phyloP scores from a whole-genome alignment of 2,888 invertebrate genomes.

The Ellobium chinense region DNA sequence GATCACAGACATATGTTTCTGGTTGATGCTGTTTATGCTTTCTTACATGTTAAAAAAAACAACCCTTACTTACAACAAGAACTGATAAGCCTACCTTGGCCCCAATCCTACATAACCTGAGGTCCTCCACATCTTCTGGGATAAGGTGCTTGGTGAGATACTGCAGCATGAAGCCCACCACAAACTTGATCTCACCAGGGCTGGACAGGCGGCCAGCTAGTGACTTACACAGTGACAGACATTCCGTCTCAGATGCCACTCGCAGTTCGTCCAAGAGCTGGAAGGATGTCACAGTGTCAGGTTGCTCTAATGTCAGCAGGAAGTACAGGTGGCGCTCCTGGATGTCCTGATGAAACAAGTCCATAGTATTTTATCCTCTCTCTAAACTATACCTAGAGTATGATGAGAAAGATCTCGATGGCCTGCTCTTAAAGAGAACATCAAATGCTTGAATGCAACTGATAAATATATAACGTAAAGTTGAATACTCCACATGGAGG shows the following conservation, averaged over 20 bases:
- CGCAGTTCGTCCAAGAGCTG: conserved; percentile 64
- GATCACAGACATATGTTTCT: too few species aligned
- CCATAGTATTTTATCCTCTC: too few species aligned
- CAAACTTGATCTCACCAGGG: conserved; percentile 67
- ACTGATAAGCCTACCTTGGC: conserved; percentile 73
- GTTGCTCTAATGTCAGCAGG: conserved; percentile 57
- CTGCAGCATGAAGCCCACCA: conserved; percentile 69
- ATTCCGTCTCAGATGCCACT: conserved; percentile 50
- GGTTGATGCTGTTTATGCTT: too few species aligned
- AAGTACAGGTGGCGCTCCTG: conserved; percentile 65
- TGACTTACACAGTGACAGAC: conserved; percentile 65
- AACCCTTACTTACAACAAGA: too few species aligned
- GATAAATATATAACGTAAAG: too few species aligned
- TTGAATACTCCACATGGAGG: too few species aligned
- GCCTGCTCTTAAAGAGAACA: too few species aligned
- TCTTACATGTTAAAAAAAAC: too few species aligned
- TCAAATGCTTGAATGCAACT: too few species aligned
- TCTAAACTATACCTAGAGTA: too few species aligned
- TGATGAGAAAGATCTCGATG: too few species aligned
- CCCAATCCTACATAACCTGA: conserved; percentile 69
- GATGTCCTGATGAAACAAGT: conserved; percentile 69
- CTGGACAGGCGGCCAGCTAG: conserved; percentile 63
- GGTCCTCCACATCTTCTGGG: conserved; percentile 54
- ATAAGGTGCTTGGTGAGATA: conserved; percentile 59
- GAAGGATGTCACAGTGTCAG: conserved; percentile 67